A percentile compares a stretch with the other conserved stretches of the same genome.
Evolutionary conservation across 2,888 invertebrate genomes (phyloP).

Genomic region (Orthosia cruda): DNA sequence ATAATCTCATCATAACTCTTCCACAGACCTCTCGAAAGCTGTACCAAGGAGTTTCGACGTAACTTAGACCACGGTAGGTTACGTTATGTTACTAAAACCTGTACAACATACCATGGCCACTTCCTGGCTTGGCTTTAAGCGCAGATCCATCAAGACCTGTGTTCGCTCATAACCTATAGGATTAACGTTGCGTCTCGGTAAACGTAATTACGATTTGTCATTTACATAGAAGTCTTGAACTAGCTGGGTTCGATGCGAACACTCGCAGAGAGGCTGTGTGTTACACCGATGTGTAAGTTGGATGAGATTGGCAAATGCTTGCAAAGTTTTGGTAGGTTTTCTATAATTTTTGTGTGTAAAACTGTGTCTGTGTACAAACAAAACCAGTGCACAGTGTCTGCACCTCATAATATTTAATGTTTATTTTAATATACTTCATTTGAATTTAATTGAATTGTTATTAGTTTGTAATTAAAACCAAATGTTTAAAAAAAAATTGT

Average conservation of each 20-base stretch:
- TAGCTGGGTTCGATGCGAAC: conserved; percentile 60
- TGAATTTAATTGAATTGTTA: too few species aligned
- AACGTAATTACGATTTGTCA: conserved; percentile 76
- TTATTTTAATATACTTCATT: too few species aligned
- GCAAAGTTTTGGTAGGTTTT: too few species aligned
- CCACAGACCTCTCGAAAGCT: background rate
- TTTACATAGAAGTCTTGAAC: conserved; percentile 75
- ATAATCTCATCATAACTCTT: conserved; percentile 4
- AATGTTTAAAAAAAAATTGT: too few species aligned
- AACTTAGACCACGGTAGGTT: background rate
- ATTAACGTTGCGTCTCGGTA: conserved; percentile 51
- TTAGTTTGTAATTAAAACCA: too few species aligned
- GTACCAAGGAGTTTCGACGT: conserved; percentile 13
- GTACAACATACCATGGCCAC: conserved; percentile 7
- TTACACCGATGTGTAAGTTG: conserved; percentile 57
- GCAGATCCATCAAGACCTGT: conserved; percentile 46
- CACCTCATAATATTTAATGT: too few species aligned
- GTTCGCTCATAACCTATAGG: conserved; percentile 49
- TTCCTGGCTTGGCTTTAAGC: conserved; percentile 51
- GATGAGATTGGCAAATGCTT: conserved; percentile 8
- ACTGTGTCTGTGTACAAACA: too few species aligned
- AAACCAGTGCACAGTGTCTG: too few species aligned
- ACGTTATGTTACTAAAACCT: conserved; percentile 11
- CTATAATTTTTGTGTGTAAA: too few species aligned
- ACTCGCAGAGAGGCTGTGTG: conserved; percentile 30